These are phyloP conservation scores for Oryzias dopingdopingensis DNA, from an alignment of 2,797 vertebrate genomes.

Conservation along the genomic window DNA sequence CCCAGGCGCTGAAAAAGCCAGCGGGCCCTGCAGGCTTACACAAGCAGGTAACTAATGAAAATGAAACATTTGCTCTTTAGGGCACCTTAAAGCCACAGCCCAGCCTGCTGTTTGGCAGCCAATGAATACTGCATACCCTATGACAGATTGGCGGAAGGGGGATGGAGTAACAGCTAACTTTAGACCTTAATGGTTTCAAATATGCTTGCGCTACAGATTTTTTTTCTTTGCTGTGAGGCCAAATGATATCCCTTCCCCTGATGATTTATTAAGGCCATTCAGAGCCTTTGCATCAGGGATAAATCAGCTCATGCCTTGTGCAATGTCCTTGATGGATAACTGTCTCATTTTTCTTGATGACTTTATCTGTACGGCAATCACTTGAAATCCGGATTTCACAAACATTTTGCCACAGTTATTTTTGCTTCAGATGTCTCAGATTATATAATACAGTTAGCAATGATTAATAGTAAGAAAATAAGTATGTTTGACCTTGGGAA, in stretches of 20 bases:
- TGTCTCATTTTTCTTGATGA: slow-evolving; percentile 77
- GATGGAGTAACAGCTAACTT: slow-evolving; percentile 72
- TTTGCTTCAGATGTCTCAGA: slow-evolving; percentile 36
- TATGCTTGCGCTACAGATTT: slow-evolving; percentile 77
- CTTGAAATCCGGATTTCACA: slow-evolving; percentile 60
- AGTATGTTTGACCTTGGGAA: too few relatives aligned
- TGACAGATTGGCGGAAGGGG: slow-evolving; percentile 74
- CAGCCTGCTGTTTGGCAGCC: slow-evolving; percentile 54
- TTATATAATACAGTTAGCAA: slow-evolving; percentile 36
- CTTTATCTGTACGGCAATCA: slow-evolving; percentile 61
- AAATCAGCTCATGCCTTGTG: slow-evolving; percentile 71
- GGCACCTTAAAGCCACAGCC: slow-evolving; percentile 58
- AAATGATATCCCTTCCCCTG: slow-evolving; percentile 75
- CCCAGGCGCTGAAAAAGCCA: slow-evolving; percentile 38
- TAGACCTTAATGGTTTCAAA: slow-evolving; percentile 82
- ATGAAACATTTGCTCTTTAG: slow-evolving; percentile 80
- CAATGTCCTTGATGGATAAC: slow-evolving; percentile 79
- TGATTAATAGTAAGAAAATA: slow-evolving; percentile 12
- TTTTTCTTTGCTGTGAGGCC: slow-evolving; percentile 56
- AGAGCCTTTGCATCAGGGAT: slow-evolving; percentile 67
- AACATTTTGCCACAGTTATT: slow-evolving; percentile 51
- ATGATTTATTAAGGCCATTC: slow-evolving; percentile 79
- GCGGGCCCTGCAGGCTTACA: slow-evolving; percentile 43
- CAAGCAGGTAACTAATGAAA: slow-evolving; percentile 75
- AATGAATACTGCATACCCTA: slow-evolving; percentile 57